Percentiles rank a stretch among this genome's conserved stretches.
phyloP scores from a whole-genome alignment of 2,888 invertebrate species.

The Teleiodes luculella region DNA sequence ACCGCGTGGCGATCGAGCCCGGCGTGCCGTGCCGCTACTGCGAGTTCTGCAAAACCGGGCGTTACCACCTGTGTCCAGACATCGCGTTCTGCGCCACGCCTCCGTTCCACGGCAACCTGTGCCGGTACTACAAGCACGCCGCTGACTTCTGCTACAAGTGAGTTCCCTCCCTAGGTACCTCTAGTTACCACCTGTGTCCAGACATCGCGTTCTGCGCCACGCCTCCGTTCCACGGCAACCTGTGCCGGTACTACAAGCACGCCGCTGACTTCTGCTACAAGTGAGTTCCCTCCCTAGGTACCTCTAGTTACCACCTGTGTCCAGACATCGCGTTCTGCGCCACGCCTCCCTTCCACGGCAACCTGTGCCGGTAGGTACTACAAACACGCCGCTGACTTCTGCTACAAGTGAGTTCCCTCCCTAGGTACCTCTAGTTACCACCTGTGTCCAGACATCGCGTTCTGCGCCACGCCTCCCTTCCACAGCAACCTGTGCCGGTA shows the following conservation, averaged over 20 bases:
- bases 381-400: slow-evolving; percentile 93
- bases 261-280: slow-evolving; percentile 93
- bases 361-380: slow-evolving; percentile 91
- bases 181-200: slow-evolving; percentile 94
- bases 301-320: slow-evolving; percentile 96
- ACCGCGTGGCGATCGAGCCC: slow-evolving; percentile 96
- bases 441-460: slow-evolving; percentile 90
- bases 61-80: slow-evolving; percentile 93
- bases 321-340: slow-evolving; percentile 93
- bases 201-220: slow-evolving; percentile 96
- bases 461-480: slow-evolving; percentile 96
- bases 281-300: no score
- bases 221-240: slow-evolving; percentile 94
- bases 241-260: slow-evolving; percentile 92
- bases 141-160: slow-evolving; percentile 93
- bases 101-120: slow-evolving; percentile 92
- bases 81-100: slow-evolving; percentile 97
- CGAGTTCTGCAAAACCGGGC: slow-evolving; percentile 90
- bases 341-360: slow-evolving; percentile 96
- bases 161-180: no score
- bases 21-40: slow-evolving; percentile 93
- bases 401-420: slow-evolving; percentile 86
- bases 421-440: no score
- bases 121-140: slow-evolving; percentile 92
- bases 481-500: slow-evolving; percentile 97